Percentiles rank a stretch among this genome's conserved stretches.
Conservation (phyloP, 2,113 vertebrate genomes). For the Istiophorus platypterus region DNA sequence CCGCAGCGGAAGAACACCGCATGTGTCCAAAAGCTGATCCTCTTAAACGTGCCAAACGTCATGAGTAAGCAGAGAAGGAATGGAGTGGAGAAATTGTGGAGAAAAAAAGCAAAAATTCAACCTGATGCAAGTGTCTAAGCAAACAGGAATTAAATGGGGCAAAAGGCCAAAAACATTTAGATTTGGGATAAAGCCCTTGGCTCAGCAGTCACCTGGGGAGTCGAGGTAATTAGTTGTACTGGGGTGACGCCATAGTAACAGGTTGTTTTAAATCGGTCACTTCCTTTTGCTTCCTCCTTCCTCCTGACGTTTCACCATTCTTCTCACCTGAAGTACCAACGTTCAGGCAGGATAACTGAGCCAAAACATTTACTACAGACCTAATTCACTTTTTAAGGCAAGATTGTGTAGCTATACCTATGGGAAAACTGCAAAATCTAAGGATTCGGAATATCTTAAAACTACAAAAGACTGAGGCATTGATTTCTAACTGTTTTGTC, state of each 20-base stretch:
- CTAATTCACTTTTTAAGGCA: not conserved
- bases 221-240: constrained; percentile 50
- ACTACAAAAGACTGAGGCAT: not conserved
- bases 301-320: constrained; percentile 24
- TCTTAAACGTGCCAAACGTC: constrained; percentile 58
- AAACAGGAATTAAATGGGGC: constrained; percentile 46
- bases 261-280: constrained; percentile 29
- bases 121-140: constrained; percentile 4
- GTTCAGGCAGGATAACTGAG: constrained; percentile 40
- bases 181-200: constrained; percentile 53
- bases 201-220: constrained; percentile 49
- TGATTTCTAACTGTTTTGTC: not conserved
- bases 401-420: constrained; percentile 1
- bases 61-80: constrained; percentile 51
- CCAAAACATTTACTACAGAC: constrained; percentile 31
- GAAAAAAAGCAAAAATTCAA: constrained; percentile 35
- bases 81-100: constrained; percentile 3
- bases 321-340: constrained; percentile 7
- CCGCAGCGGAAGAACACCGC: constrained; percentile 29
- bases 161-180: constrained; percentile 57
- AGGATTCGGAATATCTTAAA: not conserved
- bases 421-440: constrained; percentile 25
- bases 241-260: constrained; percentile 46
- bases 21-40: constrained; percentile 58
- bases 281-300: not conserved